These are phyloP conservation scores for Isoperla grammatica DNA, from an alignment of 2,888 invertebrate species.

Conservation along the genomic window DNA sequence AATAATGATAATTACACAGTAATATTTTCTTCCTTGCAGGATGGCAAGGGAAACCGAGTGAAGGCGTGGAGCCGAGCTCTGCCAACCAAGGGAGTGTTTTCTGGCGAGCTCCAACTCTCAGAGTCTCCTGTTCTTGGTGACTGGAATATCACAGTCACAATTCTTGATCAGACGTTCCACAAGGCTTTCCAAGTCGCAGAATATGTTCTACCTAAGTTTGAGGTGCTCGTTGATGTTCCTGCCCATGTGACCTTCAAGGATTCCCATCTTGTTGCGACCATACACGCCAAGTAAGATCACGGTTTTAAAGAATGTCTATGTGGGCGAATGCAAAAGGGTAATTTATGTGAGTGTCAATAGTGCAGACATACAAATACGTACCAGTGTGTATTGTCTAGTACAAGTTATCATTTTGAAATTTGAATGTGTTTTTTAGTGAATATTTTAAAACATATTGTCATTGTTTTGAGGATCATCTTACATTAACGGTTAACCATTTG, in stretches of 20 bases:
- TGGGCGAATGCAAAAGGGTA: too few species aligned
- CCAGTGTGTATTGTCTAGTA: too few species aligned
- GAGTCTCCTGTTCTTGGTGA: slow-evolving; percentile 78
- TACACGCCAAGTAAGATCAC: slow-evolving; percentile 67
- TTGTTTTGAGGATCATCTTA: too few species aligned
- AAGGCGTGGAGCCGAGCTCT: slow-evolving; percentile 69
- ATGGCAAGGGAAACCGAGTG: slow-evolving; percentile 71
- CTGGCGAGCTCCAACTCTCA: slow-evolving; percentile 69
- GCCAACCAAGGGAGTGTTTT: slow-evolving; percentile 67
- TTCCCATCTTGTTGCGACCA: slow-evolving; percentile 67
- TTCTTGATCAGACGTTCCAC: slow-evolving; percentile 59
- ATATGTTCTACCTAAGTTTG: slow-evolving; percentile 90
- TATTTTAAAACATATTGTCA: too few species aligned
- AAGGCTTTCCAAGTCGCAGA: slow-evolving; percentile 79
- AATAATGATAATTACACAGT: too few species aligned
- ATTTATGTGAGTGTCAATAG: too few species aligned
- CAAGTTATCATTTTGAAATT: too few species aligned
- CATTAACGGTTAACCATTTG: too few species aligned
- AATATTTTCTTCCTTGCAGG: too few species aligned
- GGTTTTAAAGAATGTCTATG: too few species aligned
- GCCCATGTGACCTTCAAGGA: slow-evolving; percentile 77
- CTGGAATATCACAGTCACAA: slow-evolving; percentile 73
- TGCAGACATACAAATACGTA: background rate
- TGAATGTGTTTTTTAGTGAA: too few species aligned
- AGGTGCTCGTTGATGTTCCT: slow-evolving; percentile 77